Percentiles rank a stretch among this genome's conserved stretches.
phyloP scores from a whole-genome alignment of 1,140 invertebrate genomes.

The Drosophila repleta region DNA sequence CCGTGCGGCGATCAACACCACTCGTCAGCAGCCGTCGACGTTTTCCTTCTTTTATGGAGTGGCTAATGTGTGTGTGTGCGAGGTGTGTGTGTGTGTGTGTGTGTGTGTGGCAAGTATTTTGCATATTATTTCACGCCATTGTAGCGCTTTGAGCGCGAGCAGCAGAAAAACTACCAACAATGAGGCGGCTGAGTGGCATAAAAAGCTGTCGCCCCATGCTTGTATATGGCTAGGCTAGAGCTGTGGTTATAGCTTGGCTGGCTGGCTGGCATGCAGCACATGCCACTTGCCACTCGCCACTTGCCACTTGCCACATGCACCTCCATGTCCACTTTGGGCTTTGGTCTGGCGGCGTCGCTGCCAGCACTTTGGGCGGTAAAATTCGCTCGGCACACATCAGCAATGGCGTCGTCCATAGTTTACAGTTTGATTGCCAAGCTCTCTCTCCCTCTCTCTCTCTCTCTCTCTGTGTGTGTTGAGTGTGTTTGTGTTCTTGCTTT shows the following conservation, averaged over 20 bases:
- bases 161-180: slow-evolving; percentile 65
- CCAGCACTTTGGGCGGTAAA: slow-evolving; percentile 75
- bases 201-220: slow-evolving; percentile 66
- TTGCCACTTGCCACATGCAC: slow-evolving; percentile 24
- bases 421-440: slow-evolving; percentile 58
- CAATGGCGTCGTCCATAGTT: slow-evolving; percentile 69
- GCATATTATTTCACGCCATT: slow-evolving; percentile 82
- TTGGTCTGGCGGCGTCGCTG: slow-evolving; percentile 70
- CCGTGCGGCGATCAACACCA: slow-evolving; percentile 80
- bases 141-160: slow-evolving; percentile 70
- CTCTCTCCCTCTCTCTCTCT: slow-evolving; percentile 17
- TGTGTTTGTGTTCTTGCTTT: slow-evolving; percentile 37
- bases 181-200: slow-evolving; percentile 75
- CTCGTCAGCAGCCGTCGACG: slow-evolving; percentile 55
- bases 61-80: slow-evolving; percentile 26
- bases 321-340: slow-evolving; percentile 46
- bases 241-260: not conserved
- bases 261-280: slow-evolving; percentile 6
- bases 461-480: slow-evolving; percentile 18
- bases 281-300: slow-evolving; percentile 13
- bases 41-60: slow-evolving; percentile 43
- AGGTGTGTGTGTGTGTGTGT: slow-evolving; percentile 19
- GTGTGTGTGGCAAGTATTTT: slow-evolving; percentile 59
- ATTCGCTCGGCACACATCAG: slow-evolving; percentile 59
- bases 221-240: slow-evolving; percentile 1